Conservation (phyloP, 53 echinoderm and acorn worm genomes). For the Zoroaster sp. region DNA sequence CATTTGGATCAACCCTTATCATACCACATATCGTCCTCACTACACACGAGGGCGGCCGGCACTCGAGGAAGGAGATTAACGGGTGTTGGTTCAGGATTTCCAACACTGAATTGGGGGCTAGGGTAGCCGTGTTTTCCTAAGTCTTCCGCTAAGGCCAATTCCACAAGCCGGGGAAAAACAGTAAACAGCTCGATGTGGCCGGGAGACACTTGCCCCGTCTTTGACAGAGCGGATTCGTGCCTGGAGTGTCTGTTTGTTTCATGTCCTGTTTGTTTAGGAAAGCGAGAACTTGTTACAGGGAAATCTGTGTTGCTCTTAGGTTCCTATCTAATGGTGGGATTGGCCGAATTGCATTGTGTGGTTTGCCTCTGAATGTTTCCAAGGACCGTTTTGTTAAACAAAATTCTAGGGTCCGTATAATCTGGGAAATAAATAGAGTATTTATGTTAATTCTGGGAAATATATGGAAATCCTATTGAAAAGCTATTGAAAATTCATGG, state of each 20-base stretch:
- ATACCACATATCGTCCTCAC: background rate
- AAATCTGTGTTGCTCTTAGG: background rate
- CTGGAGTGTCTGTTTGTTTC: slow-evolving; percentile 13
- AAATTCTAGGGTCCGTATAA: no score
- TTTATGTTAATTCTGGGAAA: no score
- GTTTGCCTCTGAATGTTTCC: no score
- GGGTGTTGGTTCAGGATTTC: slow-evolving; percentile 40
- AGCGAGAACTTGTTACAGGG: slow-evolving; percentile 39
- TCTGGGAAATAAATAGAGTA: no score
- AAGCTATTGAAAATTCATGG: no score
- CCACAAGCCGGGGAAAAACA: slow-evolving; percentile 38
- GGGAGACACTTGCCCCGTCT: slow-evolving; percentile 14
- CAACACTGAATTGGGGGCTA: slow-evolving; percentile 31
- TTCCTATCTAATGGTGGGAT: background rate
- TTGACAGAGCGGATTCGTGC: slow-evolving; percentile 36
- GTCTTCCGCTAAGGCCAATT: slow-evolving; percentile 34
- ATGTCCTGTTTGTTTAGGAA: slow-evolving; percentile 43
- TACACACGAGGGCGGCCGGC: slow-evolving; percentile 11
- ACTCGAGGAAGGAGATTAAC: slow-evolving; percentile 24
- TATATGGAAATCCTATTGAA: no score
- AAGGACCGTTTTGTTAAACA: no score
- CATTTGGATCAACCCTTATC: background rate
- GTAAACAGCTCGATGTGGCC: slow-evolving; percentile 35
- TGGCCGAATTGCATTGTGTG: background rate
- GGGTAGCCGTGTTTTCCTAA: slow-evolving; percentile 38